Conservation (phyloP, 2,888 invertebrate species). For the Drosophila falleni region DNA sequence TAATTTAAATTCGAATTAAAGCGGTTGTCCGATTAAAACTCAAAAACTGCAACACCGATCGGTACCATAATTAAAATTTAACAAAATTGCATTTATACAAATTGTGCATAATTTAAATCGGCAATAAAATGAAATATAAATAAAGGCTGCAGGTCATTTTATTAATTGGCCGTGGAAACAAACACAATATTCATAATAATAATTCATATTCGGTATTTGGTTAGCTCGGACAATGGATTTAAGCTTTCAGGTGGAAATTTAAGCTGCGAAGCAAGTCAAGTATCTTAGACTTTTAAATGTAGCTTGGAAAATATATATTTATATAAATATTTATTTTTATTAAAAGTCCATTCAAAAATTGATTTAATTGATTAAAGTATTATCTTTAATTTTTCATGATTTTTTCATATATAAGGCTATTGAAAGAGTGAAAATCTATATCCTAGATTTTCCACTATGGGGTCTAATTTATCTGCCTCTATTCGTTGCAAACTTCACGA, state of each 20-base stretch:
- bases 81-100: slow-evolving; percentile 52
- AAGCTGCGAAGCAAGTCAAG: neutral
- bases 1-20: slow-evolving; percentile 81
- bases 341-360: no score
- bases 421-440: slow-evolving; percentile 8
- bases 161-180: slow-evolving; percentile 54
- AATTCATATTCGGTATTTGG: neutral
- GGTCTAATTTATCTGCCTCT: slow-evolving; percentile 56
- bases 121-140: slow-evolving; percentile 40
- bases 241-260: neutral
- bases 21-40: slow-evolving; percentile 75
- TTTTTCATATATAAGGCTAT: neutral
- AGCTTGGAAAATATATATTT: no score
- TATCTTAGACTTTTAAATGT: no score
- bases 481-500: slow-evolving; percentile 61
- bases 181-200: neutral
- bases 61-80: slow-evolving; percentile 70
- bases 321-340: no score
- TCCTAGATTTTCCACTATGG: slow-evolving; percentile 30
- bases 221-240: slow-evolving; percentile 1
- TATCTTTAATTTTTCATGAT: neutral
- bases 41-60: slow-evolving; percentile 66
- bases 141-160: slow-evolving; percentile 35
- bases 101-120: slow-evolving; percentile 55
- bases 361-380: neutral